These are phyloP conservation scores for Himalopsyche kuldschensis DNA, from an alignment of 2,888 invertebrate genomes.

Conservation along the genomic window DNA sequence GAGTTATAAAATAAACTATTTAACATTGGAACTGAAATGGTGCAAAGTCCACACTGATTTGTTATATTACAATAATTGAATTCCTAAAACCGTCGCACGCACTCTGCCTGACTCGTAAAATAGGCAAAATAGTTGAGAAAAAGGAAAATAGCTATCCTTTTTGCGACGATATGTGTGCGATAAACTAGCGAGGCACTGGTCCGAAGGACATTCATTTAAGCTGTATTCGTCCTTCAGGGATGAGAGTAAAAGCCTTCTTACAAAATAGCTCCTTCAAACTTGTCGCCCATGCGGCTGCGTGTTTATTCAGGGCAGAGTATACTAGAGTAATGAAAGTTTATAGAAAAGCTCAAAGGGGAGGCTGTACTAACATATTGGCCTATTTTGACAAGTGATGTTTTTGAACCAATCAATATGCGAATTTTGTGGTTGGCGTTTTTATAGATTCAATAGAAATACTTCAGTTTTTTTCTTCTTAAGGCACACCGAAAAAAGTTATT, in stretches of 20 bases:
- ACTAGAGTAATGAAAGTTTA: background rate
- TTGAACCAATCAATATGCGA: no score
- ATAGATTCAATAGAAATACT: no score
- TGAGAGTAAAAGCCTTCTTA: background rate
- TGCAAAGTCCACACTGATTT: background rate
- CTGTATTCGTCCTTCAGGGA: background rate
- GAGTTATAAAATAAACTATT: background rate
- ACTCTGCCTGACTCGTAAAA: background rate
- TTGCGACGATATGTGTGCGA: background rate
- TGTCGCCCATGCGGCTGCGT: background rate
- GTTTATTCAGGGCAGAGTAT: background rate
- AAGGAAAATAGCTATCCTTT: background rate
- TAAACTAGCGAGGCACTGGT: constrained; percentile 1
- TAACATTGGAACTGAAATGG: background rate
- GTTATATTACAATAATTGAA: background rate
- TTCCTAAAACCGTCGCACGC: background rate
- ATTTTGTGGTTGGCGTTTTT: no score
- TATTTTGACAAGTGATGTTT: background rate
- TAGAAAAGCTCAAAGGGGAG: background rate
- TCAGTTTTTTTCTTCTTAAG: no score
- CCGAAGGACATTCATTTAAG: background rate
- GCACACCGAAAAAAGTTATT: no score
- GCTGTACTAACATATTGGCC: background rate
- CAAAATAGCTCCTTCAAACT: background rate
- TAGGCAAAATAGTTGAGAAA: background rate